Evolutionary conservation across 2,113 vertebrate genomes (phyloP).

Genomic region (Odontesthes bonariensis): DNA sequence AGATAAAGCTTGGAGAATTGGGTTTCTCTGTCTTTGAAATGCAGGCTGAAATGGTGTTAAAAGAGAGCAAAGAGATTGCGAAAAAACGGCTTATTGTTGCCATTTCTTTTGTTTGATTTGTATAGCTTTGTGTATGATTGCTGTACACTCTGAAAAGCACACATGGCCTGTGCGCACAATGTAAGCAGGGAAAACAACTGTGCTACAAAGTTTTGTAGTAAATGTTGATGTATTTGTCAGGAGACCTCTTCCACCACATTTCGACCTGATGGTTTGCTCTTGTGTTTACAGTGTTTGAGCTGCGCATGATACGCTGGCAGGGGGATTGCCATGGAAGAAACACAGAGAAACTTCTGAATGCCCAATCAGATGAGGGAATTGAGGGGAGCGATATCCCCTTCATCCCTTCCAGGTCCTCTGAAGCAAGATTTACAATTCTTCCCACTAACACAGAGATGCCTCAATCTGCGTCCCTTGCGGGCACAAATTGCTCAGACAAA

Average conservation of each 20-base stretch:
- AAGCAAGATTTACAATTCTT: conserved; percentile 54
- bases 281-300: conserved; percentile 6
- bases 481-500: conserved; percentile 15
- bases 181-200: not conserved
- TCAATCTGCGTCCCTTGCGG: conserved; percentile 21
- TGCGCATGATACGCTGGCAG: conserved; percentile 1
- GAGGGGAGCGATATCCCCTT: conserved; percentile 33
- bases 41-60: conserved; percentile 53
- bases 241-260: conserved; percentile 9
- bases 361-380: conserved; percentile 58
- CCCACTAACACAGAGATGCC: conserved; percentile 3
- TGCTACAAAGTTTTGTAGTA: conserved; percentile 4
- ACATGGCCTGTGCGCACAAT: not conserved
- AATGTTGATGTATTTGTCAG: conserved; percentile 22
- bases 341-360: conserved; percentile 46
- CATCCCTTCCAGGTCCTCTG: conserved; percentile 34
- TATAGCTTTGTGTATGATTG: conserved; percentile 30
- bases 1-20: conserved; percentile 64
- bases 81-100: conserved; percentile 44
- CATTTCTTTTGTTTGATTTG: conserved; percentile 42
- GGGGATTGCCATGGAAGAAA: conserved; percentile 35
- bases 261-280: conserved; percentile 5
- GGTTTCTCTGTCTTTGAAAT: conserved; percentile 55
- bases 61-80: conserved; percentile 48
- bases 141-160: not conserved